Percentiles rank a stretch among this genome's conserved stretches.
These are phyloP conservation scores for Pandemis corylana DNA, from an alignment of 2,888 invertebrate genomes.

Conservation along the genomic window DNA sequence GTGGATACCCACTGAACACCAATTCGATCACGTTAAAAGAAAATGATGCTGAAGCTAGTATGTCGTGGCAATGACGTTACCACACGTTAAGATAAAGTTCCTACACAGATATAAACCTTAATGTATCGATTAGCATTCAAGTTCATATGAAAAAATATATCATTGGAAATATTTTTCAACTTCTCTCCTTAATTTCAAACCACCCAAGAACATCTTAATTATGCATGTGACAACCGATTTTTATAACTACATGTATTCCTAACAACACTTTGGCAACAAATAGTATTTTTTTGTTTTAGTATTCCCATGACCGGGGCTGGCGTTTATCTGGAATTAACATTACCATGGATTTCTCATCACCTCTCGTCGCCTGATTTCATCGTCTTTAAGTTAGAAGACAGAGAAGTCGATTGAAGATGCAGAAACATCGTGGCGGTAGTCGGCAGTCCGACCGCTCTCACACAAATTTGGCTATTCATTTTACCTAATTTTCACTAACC, in stretches of 20 bases:
- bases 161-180: conserved; percentile 84
- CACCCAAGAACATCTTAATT: conserved; percentile 83
- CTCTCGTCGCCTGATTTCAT: conserved; percentile 65
- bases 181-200: conserved; percentile 81
- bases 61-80: conserved; percentile 71
- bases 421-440: conserved; percentile 54
- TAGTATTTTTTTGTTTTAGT: conserved; percentile 72
- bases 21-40: not conserved
- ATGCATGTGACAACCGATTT: conserved; percentile 83
- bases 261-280: conserved; percentile 86
- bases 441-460: conserved; percentile 56
- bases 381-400: conserved; percentile 76
- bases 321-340: conserved; percentile 72
- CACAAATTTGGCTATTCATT: conserved; percentile 71
- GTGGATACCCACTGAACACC: conserved; percentile 4
- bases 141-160: conserved; percentile 85
- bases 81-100: conserved; percentile 82
- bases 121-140: conserved; percentile 82
- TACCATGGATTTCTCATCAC: conserved; percentile 65
- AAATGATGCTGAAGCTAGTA: conserved; percentile 14
- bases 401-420: conserved; percentile 71
- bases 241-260: conserved; percentile 82
- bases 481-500: conserved; percentile 53
- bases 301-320: conserved; percentile 72
- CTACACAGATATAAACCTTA: conserved; percentile 84